Evolutionary conservation across 2,113 vertebrate species (phyloP), one percentile per base, ranked within the genome.

Genomic region (Zosterops japonicus): DNA sequence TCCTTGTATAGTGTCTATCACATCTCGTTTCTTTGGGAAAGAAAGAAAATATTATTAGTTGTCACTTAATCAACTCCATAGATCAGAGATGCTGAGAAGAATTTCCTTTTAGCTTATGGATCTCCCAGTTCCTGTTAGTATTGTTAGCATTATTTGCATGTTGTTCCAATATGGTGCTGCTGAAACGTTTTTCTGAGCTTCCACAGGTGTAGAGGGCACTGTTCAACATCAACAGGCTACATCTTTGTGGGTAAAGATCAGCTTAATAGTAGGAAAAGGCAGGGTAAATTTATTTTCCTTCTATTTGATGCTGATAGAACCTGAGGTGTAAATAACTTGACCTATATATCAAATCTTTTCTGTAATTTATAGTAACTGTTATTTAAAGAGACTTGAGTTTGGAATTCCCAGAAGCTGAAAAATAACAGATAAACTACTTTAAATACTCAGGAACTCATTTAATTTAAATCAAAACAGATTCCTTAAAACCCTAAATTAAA

Each of bases 401-500:
- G 57, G 14, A 84, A 60, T 76, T 84, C 17, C 24, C 9, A 14
- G 84, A 90, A 68, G 27, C 80, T 89, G 61, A 84, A 89, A 91
- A 89, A 59, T 81, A 78, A 42, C 39, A 92, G 47, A 91, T 92
- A 91, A 94, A 87, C 53, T 70, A 47, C 21, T 87, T 94, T 50
- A 61, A 87, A 86, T 84, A 68, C 31, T 41, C 60, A 59, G 82
- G 12, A 87, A 52, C 22, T 60, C 16, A 27, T 94, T 93, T 89
- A 83, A 83, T 71, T 84, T 89, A 87, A 94, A 92, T 89, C n/a
- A 84, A 81, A 91, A 31, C 15, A 49, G 25, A 53, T 72, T 89
- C 46, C 39, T 75, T 91, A 85, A 91, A 87, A 29, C n/a, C 27
- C 81, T 85, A 76, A 83, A 79, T 46, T 42, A 36, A 94, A 87